These are phyloP conservation scores for Drosophila albomicans DNA, from an alignment of 1,140 invertebrate species.

Conservation along the genomic window DNA sequence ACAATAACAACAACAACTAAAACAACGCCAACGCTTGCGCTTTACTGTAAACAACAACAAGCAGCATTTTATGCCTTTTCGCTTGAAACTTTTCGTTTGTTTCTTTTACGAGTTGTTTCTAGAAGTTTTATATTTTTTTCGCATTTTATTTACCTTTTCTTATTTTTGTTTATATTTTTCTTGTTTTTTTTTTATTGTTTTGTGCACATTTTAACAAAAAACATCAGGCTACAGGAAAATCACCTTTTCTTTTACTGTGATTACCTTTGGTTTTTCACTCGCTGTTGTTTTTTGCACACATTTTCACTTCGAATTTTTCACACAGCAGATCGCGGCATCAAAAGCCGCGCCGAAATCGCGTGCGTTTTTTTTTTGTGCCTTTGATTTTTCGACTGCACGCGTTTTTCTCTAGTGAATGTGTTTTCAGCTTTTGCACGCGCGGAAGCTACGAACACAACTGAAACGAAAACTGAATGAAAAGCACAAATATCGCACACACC, in stretches of 20 bases:
- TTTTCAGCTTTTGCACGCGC: constrained; percentile 74
- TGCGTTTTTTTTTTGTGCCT: constrained; percentile 34
- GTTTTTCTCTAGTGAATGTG: constrained; percentile 16
- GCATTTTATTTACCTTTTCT: constrained; percentile 46
- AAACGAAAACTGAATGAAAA: constrained; percentile 77
- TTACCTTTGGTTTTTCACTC: no score
- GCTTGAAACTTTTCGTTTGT: background rate
- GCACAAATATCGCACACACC: constrained; percentile 59
- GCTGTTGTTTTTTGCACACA: background rate
- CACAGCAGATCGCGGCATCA: constrained; percentile 25
- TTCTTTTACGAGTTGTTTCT: constrained; percentile 14
- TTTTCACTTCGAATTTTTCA: constrained; percentile 28
- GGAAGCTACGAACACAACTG: constrained; percentile 75
- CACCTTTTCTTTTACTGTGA: constrained; percentile 22
- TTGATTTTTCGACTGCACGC: constrained; percentile 2
- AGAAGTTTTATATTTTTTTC: background rate
- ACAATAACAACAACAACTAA: constrained; percentile 9
- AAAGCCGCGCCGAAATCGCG: constrained; percentile 42
- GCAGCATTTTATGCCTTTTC: constrained; percentile 43
- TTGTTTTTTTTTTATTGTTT: constrained; percentile 1
- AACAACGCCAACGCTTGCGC: constrained; percentile 25
- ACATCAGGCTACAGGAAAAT: constrained; percentile 1
- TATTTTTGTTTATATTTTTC: constrained; percentile 29
- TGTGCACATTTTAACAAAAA: constrained; percentile 4
- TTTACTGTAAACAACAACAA: constrained; percentile 37